Conservation (phyloP, 2,113 vertebrate species). For the Burhinus bistriatus region DNA sequence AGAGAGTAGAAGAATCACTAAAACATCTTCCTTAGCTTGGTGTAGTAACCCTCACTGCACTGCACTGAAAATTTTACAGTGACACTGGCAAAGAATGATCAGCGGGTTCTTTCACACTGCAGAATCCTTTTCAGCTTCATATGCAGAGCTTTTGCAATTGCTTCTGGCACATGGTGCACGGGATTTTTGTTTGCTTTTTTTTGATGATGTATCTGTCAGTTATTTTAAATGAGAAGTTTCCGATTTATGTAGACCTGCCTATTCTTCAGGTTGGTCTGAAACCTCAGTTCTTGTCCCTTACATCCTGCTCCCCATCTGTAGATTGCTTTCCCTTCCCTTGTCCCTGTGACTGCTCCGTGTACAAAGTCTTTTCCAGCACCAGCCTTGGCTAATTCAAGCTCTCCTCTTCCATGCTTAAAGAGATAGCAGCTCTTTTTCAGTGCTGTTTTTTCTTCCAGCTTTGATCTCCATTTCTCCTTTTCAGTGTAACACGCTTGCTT, state of each 20-base stretch:
- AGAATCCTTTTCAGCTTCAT: background rate
- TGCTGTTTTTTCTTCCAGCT: background rate
- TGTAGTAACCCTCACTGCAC: background rate
- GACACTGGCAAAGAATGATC: background rate
- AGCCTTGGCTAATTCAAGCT: background rate
- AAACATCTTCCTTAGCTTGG: background rate
- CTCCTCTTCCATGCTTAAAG: background rate
- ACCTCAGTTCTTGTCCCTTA: background rate
- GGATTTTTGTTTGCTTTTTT: background rate
- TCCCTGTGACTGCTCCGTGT: background rate
- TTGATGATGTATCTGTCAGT: background rate
- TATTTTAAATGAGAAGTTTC: background rate
- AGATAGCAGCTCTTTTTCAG: background rate
- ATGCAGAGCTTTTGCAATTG: background rate
- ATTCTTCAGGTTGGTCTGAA: background rate
- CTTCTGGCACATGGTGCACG: background rate
- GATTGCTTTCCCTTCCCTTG: background rate
- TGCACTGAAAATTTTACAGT: background rate
- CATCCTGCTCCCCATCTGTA: background rate
- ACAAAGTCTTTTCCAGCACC: background rate
- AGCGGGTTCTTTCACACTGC: background rate
- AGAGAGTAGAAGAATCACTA: background rate
- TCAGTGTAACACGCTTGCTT: background rate
- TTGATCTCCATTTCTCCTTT: background rate
- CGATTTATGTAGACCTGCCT: background rate